phyloP scores from a whole-genome alignment of 2,888 invertebrate species.

The Epistrophe eligans region DNA sequence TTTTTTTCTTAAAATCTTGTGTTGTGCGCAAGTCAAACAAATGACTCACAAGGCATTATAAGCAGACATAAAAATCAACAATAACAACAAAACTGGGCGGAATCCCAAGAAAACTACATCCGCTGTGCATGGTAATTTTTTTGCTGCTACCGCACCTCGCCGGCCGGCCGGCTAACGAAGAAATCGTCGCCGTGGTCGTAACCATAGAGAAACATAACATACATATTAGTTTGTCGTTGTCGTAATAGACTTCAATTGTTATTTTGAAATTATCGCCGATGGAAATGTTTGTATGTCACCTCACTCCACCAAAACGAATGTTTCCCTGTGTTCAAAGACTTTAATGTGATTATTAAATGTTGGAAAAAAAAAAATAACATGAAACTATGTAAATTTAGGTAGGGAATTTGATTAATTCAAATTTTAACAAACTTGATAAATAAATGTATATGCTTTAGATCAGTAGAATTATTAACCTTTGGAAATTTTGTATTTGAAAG shows the following conservation, averaged over 20 bases:
- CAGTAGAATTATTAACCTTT: too few species aligned
- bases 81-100: constrained; percentile 65
- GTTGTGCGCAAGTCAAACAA: constrained; percentile 54
- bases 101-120: constrained; percentile 73
- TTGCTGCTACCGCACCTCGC: constrained; percentile 18
- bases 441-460: background rate
- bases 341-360: constrained; percentile 23
- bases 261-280: constrained; percentile 62
- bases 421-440: too few species aligned
- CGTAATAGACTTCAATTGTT: constrained; percentile 38
- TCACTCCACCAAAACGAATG: constrained; percentile 24
- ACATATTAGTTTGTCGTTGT: constrained; percentile 14
- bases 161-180: constrained; percentile 43
- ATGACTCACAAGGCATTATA: constrained; percentile 62
- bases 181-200: background rate
- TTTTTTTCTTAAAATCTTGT: background rate
- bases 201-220: background rate
- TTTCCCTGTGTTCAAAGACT: constrained; percentile 17
- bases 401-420: too few species aligned
- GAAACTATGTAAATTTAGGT: too few species aligned
- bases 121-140: constrained; percentile 45
- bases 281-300: constrained; percentile 48
- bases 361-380: background rate
- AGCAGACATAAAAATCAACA: constrained; percentile 36
- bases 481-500: too few species aligned